Base-by-base conservation (phyloP, 2,888 invertebrate genomes). In the Hydrotaea diabolus region DNA sequence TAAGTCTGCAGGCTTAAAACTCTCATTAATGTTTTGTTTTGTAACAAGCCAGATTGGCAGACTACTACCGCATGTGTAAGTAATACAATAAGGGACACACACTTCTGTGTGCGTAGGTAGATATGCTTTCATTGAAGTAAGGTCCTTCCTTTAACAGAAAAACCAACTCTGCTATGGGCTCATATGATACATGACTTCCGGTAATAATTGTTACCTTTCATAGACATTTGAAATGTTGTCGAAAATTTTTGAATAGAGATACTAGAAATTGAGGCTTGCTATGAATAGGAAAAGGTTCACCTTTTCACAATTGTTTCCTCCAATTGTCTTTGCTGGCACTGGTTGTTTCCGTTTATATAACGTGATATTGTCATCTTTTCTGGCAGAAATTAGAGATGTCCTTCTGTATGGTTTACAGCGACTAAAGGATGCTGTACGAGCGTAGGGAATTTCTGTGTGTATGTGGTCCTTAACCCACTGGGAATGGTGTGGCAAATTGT, bases 11-110 rank as follows among this genome's bases (percentile, higher is more conserved):
- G 64, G 72, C 55, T 36, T 36, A 69, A 49, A 59, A 4, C 23
- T 23, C 53, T 74, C 21, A 77, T 64, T 75, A 64, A 71, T 46
- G 74, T 17, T 59, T 64, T 75, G 49, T 49, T 36, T 23, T 26
- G 0, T 7, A 64, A 4, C 15, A 73, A 36, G 19, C 5, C n/a
- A 26, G 62, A 72, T 77, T 77, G 77, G 2, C 83, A 80, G 19
- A 17, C 8, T 8, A 4, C 31, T 31, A 31, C n/a, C n/a, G n/a
- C n/a, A n/a, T n/a, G 31, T 4, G 31, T 31, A 31, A 4, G 3
- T 31, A 31, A 31, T 31, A 31, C 31, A 31, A 31, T 31, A 31
- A 31, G 31, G 31, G 31, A 31, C 31, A 31, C 31, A 31, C n/a
- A n/a, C n/a, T 36, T 39, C 7, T 39, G 39, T 39, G 7, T 39